phyloP scores from a whole-genome alignment of 2,888 invertebrate genomes.

The Resseliella maxima region DNA sequence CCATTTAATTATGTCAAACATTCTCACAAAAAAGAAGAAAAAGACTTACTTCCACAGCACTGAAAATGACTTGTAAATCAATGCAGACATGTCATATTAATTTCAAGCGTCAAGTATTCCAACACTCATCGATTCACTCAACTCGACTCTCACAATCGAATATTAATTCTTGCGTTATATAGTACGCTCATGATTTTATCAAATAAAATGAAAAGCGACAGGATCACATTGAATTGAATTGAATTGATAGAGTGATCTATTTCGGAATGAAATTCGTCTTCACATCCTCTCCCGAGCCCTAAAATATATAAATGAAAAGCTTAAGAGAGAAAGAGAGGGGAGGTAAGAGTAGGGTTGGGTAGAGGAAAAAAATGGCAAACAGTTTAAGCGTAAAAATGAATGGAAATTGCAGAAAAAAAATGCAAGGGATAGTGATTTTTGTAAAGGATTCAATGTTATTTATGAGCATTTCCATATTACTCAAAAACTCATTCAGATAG shows the following conservation, averaged over 20 bases:
- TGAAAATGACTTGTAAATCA: conserved; percentile 17
- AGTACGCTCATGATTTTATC: background rate
- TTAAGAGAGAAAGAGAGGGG: too few species aligned
- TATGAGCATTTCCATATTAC: conserved; percentile 15
- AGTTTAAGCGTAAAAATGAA: background rate
- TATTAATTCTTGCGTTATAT: background rate
- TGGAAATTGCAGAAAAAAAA: conserved; percentile 42
- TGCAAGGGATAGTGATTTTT: background rate
- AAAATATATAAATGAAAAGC: too few species aligned
- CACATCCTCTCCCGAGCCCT: too few species aligned
- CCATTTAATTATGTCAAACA: background rate
- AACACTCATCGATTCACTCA: background rate
- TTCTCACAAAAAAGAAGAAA: too few species aligned
- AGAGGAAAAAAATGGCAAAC: conserved; percentile 1
- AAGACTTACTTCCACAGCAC: background rate
- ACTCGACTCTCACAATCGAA: background rate
- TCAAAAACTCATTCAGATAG: background rate
- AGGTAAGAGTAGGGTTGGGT: too few species aligned
- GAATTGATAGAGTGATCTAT: too few species aligned
- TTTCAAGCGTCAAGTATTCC: background rate
- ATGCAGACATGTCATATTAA: background rate
- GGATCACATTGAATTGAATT: background rate
- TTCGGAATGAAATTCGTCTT: too few species aligned
- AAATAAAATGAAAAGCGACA: background rate
- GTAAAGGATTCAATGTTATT: conserved; percentile 3